Evolutionary conservation across 2,113 vertebrate genomes (phyloP), one percentile per base, ranked within the genome.

Genomic region (Cathartes aura): DNA sequence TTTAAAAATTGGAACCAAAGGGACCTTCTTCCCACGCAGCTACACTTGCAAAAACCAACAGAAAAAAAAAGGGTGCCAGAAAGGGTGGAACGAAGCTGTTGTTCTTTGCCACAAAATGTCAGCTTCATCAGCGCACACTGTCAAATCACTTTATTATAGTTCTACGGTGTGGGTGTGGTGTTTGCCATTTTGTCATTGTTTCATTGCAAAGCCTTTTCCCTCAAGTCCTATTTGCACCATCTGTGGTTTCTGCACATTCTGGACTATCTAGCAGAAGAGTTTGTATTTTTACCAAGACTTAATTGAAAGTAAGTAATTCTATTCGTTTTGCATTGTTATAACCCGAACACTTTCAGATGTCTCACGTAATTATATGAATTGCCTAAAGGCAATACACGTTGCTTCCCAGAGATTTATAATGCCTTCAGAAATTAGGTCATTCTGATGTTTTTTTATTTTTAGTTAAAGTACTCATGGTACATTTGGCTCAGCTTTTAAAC

Each of bases 1-100:
- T 75, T 91, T 87, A 88, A 82, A 74, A 84, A 58, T 17, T 75
- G 64, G 85, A 96, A 94, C 22, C 29, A 53, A 90, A 89, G 55
- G 8, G 63, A 82, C 45, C 22, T 86, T 91, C 92, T 81, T 90
- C 53, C 72, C 56, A 79, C 78, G 43, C 58, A 80, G 50, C 63
- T 84, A 68, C 62, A 26, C 24, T 74, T 17, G 47, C n/a, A 93
- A 58, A 64, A 86, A 55, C 6, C 26, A 84, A 40, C 20, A 79
- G 36, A 59, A 85, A 64, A 40, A 82, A 87, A 59, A 30, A 32
- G 8, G 1, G 5, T 53, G 53, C 68, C 73, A 72, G 47, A 74
- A 81, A 52, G 62, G 15, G n/a, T 72, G 55, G 80, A 94, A 79
- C 6, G 5, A 63, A 78, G 15, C 34, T 68, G 67, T 64, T 56